Evolutionary conservation across 30 jellyfish, hydroid and myxozoan species (phyloP).

Genomic region (Cassiopea xamachana): DNA sequence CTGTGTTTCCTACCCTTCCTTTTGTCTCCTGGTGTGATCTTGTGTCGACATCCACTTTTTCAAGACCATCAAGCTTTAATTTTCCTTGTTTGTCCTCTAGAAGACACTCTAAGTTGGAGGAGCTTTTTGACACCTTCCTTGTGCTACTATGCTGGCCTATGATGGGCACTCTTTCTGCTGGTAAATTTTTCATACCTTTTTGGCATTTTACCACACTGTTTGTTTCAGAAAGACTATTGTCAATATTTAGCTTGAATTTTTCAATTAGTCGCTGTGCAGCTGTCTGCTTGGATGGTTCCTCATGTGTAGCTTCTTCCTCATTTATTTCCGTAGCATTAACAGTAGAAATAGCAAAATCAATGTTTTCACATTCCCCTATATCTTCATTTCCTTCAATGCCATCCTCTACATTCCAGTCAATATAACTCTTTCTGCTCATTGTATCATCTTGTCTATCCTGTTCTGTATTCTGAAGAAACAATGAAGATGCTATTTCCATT

Average conservation of each 20-base stretch:
- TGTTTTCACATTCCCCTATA: background rate
- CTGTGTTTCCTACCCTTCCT: background rate
- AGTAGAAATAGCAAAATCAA: background rate
- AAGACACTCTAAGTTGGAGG: background rate
- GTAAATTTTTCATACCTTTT: background rate
- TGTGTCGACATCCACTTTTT: background rate
- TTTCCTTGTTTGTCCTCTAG: background rate
- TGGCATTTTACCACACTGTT: background rate
- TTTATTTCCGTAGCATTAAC: background rate
- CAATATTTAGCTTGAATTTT: slow-evolving; percentile 24
- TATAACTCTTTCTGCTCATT: background rate
- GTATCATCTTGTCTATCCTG: slow-evolving; percentile 6
- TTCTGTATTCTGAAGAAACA: slow-evolving; percentile 15
- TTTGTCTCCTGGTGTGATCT: background rate
- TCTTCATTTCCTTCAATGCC: background rate
- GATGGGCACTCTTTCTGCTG: slow-evolving; percentile 14
- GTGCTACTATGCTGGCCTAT: background rate
- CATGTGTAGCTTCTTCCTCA: background rate
- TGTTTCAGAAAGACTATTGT: background rate
- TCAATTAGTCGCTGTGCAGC: slow-evolving; percentile 46
- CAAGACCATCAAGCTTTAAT: background rate
- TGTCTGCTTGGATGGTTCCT: background rate
- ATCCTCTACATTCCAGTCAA: background rate
- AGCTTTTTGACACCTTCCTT: background rate
- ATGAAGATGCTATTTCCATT: slow-evolving; percentile 49